Percentiles rank a stretch among this genome's conserved stretches.
Conservation (phyloP, 2,888 invertebrate species). For the Plagodis dolabraria region DNA sequence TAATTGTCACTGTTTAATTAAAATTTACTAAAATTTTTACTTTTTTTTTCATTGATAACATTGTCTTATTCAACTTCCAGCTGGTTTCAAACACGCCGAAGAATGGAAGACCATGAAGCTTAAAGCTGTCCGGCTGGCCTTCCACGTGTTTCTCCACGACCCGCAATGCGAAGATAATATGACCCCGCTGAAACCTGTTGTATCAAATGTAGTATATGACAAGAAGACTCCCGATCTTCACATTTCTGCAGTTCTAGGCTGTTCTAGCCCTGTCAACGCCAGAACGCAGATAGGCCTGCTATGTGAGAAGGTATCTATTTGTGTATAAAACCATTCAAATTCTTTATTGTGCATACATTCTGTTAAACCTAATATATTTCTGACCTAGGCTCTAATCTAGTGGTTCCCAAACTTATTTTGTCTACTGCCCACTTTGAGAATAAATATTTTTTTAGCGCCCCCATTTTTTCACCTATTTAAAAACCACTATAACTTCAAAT, state of each 20-base stretch:
- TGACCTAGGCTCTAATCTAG: no score
- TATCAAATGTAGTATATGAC: conserved; percentile 96
- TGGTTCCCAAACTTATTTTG: no score
- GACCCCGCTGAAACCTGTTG: conserved; percentile 86
- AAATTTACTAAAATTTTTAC: no score
- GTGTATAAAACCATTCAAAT: no score
- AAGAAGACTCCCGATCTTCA: conserved; percentile 89
- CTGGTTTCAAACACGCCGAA: conserved; percentile 93
- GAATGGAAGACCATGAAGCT: conserved; percentile 96
- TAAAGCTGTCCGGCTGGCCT: conserved; percentile 96
- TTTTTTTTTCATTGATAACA: no score
- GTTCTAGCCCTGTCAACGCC: conserved; percentile 92
- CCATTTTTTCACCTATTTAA: no score
- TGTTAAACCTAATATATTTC: no score
- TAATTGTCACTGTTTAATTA: no score
- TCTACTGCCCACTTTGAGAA: no score
- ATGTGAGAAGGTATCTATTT: conserved; percentile 91
- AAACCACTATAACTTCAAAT: no score
- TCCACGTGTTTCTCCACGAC: conserved; percentile 94
- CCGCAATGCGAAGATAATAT: conserved; percentile 58
- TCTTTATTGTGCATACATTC: no score
- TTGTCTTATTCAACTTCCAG: conserved; percentile 71
- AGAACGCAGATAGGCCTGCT: conserved; percentile 95
- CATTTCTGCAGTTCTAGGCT: conserved; percentile 63
- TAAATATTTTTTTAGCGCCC: no score